A percentile compares a stretch with the other conserved stretches of the same genome.
Conservation (phyloP, 2,888 invertebrate genomes). For the Drosophila anomelani region DNA sequence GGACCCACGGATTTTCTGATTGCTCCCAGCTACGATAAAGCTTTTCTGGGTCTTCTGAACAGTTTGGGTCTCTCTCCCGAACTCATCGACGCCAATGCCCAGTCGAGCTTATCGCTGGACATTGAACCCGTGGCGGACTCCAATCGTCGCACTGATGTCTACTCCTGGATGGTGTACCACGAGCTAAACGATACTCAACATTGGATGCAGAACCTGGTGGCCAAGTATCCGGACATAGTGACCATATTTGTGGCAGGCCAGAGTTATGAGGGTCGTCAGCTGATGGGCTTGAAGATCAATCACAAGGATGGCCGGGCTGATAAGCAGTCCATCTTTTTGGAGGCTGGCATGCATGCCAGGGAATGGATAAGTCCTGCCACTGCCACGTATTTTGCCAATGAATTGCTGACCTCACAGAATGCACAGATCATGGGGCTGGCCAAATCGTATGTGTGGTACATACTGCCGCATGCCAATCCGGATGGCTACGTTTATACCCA, state of each 20-base stretch:
- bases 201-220: constrained; percentile 86
- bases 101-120: constrained; percentile 64
- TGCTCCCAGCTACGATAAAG: constrained; percentile 63
- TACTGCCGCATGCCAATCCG: constrained; percentile 91
- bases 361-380: constrained; percentile 91
- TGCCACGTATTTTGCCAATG: constrained; percentile 87
- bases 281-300: constrained; percentile 86
- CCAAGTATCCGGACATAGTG: constrained; percentile 84
- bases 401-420: constrained; percentile 86
- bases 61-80: constrained; percentile 84
- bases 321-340: constrained; percentile 84
- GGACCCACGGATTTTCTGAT: constrained; percentile 84
- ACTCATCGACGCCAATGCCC: constrained; percentile 84
- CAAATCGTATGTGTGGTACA: constrained; percentile 89
- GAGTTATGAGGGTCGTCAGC: constrained; percentile 87
- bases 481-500: constrained; percentile 90
- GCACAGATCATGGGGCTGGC: constrained; percentile 85
- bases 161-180: constrained; percentile 79
- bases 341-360: constrained; percentile 89
- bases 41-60: constrained; percentile 54
- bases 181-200: constrained; percentile 85
- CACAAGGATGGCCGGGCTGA: constrained; percentile 49
- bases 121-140: constrained; percentile 62
- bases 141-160: constrained; percentile 57
- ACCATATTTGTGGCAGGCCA: constrained; percentile 85